These are phyloP conservation scores for Podiceps cristatus DNA, from an alignment of 2,113 vertebrate genomes.

Conservation along the genomic window DNA sequence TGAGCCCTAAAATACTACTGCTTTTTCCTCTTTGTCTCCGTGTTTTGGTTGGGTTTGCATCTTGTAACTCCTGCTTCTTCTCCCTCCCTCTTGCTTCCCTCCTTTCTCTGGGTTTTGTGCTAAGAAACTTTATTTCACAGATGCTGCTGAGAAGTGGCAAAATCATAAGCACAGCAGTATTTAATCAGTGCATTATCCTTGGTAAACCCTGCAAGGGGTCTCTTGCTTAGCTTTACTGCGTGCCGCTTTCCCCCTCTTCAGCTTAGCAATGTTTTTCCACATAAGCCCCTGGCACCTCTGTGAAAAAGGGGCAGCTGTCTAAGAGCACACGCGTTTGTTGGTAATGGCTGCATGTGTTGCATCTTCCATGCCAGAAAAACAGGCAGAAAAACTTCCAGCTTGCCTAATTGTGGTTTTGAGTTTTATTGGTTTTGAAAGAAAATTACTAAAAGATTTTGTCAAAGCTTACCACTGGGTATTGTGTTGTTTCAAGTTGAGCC, in stretches of 20 bases:
- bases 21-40: rapidly evolving
- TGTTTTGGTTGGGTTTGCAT: neutral
- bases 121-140: neutral
- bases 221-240: neutral
- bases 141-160: neutral
- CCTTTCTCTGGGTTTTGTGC: neutral
- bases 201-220: neutral
- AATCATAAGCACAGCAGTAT: neutral
- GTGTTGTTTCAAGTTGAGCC: neutral
- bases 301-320: neutral
- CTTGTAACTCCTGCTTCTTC: neutral
- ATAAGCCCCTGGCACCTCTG: neutral
- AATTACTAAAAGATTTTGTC: neutral
- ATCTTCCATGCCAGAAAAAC: neutral
- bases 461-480: neutral
- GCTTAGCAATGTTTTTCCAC: neutral
- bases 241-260: neutral
- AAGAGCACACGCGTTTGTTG: neutral
- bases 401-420: neutral
- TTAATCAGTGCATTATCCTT: neutral
- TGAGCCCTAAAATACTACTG: neutral
- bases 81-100: neutral
- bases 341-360: neutral
- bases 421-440: neutral
- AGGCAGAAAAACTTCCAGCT: neutral